A percentile compares a stretch with the other conserved stretches of the same genome.
Conservation (phyloP, 2,797 vertebrate genomes). For the Pseudochaenichthys georgianus region DNA sequence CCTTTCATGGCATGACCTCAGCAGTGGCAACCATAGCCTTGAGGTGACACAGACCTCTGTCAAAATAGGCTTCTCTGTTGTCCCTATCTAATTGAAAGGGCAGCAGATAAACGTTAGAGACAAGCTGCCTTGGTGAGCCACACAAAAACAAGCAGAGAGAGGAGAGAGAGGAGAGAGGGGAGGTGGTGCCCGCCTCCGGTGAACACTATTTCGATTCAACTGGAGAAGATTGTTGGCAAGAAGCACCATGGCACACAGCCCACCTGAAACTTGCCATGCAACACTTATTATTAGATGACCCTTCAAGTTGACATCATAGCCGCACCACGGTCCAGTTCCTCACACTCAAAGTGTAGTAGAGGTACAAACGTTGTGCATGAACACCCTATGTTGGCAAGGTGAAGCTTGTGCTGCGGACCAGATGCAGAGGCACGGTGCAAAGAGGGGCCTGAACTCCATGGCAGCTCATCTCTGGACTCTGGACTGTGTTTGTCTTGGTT, state of each 20-base stretch:
- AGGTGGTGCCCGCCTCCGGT: constrained; percentile 64
- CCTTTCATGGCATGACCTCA: constrained; percentile 81
- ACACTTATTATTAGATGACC: constrained; percentile 69
- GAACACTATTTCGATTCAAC: constrained; percentile 76
- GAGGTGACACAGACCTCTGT: constrained; percentile 74
- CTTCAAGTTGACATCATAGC: constrained; percentile 65
- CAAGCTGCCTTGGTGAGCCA: constrained; percentile 63
- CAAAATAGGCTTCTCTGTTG: constrained; percentile 81
- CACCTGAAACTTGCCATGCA: constrained; percentile 60
- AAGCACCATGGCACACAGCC: constrained; percentile 52
- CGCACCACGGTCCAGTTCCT: constrained; percentile 51
- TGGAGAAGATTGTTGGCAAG: constrained; percentile 62
- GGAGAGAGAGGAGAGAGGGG: constrained; percentile 60
- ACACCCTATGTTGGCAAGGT: constrained; percentile 46
- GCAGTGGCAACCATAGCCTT: constrained; percentile 69
- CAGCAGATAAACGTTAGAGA: constrained; percentile 82
- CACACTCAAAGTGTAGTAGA: constrained; percentile 48
- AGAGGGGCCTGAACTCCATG: constrained; percentile 58
- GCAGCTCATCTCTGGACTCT: constrained; percentile 73
- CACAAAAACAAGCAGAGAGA: constrained; percentile 65
- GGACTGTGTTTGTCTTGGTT: constrained; percentile 82
- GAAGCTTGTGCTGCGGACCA: constrained; percentile 63
- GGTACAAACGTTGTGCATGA: constrained; percentile 49
- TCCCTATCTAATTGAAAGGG: constrained; percentile 84
- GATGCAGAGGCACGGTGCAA: constrained; percentile 63